These are phyloP conservation scores for Manduca sexta DNA, from an alignment of 1,140 invertebrate genomes.

Conservation along the genomic window DNA sequence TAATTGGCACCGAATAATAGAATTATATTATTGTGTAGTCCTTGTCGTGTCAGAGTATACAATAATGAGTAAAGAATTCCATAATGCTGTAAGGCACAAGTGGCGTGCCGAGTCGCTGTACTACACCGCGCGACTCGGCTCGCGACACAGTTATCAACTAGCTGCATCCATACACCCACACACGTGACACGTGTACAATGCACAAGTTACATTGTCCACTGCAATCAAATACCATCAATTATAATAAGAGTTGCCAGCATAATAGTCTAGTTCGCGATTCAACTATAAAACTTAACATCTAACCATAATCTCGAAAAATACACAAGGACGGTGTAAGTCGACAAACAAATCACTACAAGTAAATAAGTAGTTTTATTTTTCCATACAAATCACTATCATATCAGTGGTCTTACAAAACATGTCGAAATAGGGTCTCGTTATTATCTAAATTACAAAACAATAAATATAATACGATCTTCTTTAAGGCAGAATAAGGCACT, in stretches of 20 bases:
- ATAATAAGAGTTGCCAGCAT: conserved; percentile 63
- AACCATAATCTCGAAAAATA: conserved; percentile 69
- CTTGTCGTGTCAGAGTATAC: not conserved
- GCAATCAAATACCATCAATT: conserved; percentile 36
- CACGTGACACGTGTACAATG: conserved; percentile 19
- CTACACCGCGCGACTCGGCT: not conserved
- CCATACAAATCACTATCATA: too few species aligned
- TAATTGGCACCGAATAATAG: conserved; percentile 25
- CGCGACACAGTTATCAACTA: conserved; percentile 25
- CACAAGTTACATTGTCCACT: conserved; percentile 27
- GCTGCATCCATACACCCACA: conserved; percentile 38
- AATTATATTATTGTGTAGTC: not conserved
- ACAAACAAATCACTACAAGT: conserved; percentile 56
- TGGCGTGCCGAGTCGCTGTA: not conserved
- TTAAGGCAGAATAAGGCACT: conserved; percentile 71
- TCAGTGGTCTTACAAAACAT: conserved; percentile 25
- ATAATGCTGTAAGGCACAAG: conserved; percentile 14
- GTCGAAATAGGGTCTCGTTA: conserved; percentile 59
- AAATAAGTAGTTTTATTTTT: conserved; percentile 53
- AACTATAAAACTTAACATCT: conserved; percentile 55
- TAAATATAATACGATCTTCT: conserved; percentile 60
- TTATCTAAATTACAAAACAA: conserved; percentile 59
- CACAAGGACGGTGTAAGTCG: conserved; percentile 71
- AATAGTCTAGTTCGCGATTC: conserved; percentile 52
- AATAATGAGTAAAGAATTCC: too few species aligned